Percentiles rank a stretch among this genome's conserved stretches.
These are phyloP conservation scores for Ophraella communa DNA, from an alignment of 2,888 invertebrate species.

Conservation along the genomic window DNA sequence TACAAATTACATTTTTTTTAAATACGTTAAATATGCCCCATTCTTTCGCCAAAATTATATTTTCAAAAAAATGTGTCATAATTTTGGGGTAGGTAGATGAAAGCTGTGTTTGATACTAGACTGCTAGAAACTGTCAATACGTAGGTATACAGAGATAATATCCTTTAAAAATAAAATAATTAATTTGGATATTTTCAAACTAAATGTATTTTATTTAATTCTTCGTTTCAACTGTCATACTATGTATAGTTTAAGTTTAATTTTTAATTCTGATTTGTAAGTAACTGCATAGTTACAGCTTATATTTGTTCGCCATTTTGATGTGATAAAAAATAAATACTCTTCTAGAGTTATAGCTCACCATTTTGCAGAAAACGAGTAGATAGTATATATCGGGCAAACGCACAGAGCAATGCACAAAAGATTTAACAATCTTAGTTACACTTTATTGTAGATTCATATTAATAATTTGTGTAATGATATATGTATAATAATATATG, in stretches of 20 bases:
- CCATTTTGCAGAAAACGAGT: slow-evolving; percentile 31
- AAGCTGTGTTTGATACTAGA: slow-evolving; percentile 32
- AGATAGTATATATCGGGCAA: slow-evolving; percentile 12
- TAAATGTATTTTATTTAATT: background rate
- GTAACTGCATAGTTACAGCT: slow-evolving; percentile 51
- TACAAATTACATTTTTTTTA: slow-evolving; percentile 14
- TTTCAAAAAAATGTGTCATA: slow-evolving; percentile 16
- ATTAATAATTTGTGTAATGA: background rate
- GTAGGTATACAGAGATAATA: slow-evolving; percentile 25
- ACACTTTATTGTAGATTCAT: slow-evolving; percentile 7
- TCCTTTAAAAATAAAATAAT: background rate
- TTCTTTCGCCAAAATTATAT: slow-evolving; percentile 14
- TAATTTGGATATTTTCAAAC: background rate
- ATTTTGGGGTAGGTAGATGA: slow-evolving; percentile 20
- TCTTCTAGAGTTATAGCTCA: slow-evolving; percentile 33
- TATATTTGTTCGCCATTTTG: slow-evolving; percentile 58
- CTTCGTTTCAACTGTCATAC: background rate
- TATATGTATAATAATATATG: too few relatives aligned
- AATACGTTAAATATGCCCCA: slow-evolving; percentile 12
- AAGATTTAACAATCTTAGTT: slow-evolving; percentile 12
- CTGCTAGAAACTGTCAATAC: slow-evolving; percentile 34
- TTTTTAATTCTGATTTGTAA: too few relatives aligned
- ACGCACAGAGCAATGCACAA: slow-evolving; percentile 17
- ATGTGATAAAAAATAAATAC: slow-evolving; percentile 54
- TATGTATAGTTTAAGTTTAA: background rate